These are phyloP conservation scores for Oligia fasciuncula DNA, from an alignment of 2,888 invertebrate genomes.

Conservation along the genomic window DNA sequence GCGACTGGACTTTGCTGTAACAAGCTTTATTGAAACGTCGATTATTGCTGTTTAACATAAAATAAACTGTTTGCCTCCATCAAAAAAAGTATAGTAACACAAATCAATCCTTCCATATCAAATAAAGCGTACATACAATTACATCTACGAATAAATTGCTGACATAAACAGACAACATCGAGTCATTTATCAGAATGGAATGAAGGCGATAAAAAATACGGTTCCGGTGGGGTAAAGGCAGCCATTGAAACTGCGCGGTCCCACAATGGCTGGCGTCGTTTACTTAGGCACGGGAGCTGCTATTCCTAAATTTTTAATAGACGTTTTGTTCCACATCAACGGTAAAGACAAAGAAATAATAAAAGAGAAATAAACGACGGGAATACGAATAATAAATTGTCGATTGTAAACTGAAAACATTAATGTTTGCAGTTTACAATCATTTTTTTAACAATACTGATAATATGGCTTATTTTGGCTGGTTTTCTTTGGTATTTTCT, in stretches of 20 bases:
- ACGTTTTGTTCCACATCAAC: constrained; percentile 62
- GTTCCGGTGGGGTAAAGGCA: constrained; percentile 54
- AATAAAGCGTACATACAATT: constrained; percentile 39
- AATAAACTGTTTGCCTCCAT: not conserved
- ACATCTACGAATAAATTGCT: constrained; percentile 40
- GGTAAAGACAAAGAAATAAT: constrained; percentile 57
- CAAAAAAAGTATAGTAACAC: not conserved
- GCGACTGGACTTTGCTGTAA: not conserved
- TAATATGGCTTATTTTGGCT: constrained; percentile 14
- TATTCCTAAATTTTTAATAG: constrained; percentile 67
- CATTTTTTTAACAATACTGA: constrained; percentile 32
- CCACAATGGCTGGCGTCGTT: constrained; percentile 62
- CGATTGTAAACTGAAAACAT: constrained; percentile 7
- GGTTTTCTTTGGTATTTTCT: constrained; percentile 11
- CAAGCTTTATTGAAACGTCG: not conserved
- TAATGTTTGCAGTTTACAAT: constrained; percentile 46
- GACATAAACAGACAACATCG: constrained; percentile 50
- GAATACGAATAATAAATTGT: constrained; percentile 49
- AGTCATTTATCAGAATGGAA: constrained; percentile 69
- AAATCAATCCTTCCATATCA: constrained; percentile 19
- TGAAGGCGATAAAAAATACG: constrained; percentile 67
- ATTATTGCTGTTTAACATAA: not conserved
- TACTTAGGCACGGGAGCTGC: constrained; percentile 55
- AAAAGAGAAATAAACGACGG: constrained; percentile 57
- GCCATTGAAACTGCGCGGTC: constrained; percentile 55